Evolutionary conservation across 2,797 vertebrate species (phyloP).

Genomic region (Phalloptychus januarius): DNA sequence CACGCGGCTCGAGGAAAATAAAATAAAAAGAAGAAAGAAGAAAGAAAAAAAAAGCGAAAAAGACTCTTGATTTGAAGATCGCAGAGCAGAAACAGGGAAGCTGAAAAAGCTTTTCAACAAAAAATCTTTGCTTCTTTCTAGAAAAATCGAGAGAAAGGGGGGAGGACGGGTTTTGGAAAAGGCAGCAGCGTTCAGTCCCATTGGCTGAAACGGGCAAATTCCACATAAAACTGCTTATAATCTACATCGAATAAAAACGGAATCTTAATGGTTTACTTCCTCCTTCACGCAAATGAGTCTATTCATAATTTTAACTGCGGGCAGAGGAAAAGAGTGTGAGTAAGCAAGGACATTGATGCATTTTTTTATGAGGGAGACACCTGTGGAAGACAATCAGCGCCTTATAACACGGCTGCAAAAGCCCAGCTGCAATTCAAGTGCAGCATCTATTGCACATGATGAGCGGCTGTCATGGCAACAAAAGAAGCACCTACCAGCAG

Average conservation of each 20-base stretch:
- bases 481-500: background rate
- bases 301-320: background rate
- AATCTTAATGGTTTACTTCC: slow-evolving; percentile 1
- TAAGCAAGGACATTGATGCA: background rate
- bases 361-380: slow-evolving; percentile 21
- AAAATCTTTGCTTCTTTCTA: slow-evolving; percentile 48
- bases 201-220: slow-evolving; percentile 6
- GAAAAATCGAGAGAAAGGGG: slow-evolving; percentile 14
- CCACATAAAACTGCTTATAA: background rate
- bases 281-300: background rate
- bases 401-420: slow-evolving; percentile 53
- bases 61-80: slow-evolving; percentile 65
- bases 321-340: background rate
- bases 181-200: slow-evolving; percentile 44
- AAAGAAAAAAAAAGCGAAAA: slow-evolving; percentile 28
- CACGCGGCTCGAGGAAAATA: slow-evolving; percentile 60
- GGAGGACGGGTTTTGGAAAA: slow-evolving; percentile 12
- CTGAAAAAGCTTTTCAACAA: slow-evolving; percentile 67
- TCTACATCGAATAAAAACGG: background rate
- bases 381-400: slow-evolving; percentile 74
- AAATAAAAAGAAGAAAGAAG: slow-evolving; percentile 35
- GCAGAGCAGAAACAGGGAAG: slow-evolving; percentile 68
- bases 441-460: slow-evolving; percentile 17
- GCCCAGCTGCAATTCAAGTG: slow-evolving; percentile 63
- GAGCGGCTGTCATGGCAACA: slow-evolving; percentile 48